A percentile compares a stretch with the other conserved stretches of the same genome.
Evolutionary conservation across 2,797 vertebrate species (phyloP).

Genomic region (Falco rusticolus): DNA sequence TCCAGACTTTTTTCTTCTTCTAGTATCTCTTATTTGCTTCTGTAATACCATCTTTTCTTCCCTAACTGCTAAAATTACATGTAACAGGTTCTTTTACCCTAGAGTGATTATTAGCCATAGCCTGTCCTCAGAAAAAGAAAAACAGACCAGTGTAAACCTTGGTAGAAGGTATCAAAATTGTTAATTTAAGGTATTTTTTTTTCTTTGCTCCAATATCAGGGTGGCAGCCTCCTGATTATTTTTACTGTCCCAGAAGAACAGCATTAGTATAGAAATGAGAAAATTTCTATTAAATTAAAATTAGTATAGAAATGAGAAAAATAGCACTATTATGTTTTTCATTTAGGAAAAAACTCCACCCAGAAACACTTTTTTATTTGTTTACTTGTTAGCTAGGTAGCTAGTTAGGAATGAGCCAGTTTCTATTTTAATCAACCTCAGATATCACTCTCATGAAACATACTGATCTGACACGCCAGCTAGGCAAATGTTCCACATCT

Average conservation of each 20-base stretch:
- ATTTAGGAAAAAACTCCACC: not conserved
- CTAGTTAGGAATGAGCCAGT: not conserved
- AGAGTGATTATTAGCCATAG: not conserved
- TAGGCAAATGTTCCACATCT: not conserved
- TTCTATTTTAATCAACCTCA: not conserved
- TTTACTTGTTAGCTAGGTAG: not conserved
- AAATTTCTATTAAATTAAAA: too few species aligned
- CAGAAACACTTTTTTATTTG: not conserved
- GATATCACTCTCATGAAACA: not conserved
- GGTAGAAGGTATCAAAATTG: not conserved
- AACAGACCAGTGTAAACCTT: not conserved
- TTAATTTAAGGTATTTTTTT: not conserved
- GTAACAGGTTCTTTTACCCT: not conserved
- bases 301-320: not conserved
- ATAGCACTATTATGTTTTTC: not conserved
- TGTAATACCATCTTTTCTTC: not conserved
- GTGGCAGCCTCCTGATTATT: not conserved
- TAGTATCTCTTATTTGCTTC: not conserved
- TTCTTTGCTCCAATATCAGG: not conserved
- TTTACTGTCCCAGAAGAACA: not conserved
- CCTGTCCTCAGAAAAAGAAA: not conserved
- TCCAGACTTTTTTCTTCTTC: not conserved
- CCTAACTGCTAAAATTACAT: not conserved
- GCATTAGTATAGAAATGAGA: not conserved
- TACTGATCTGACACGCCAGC: not conserved